Percentiles rank a stretch among this genome's conserved stretches.
These are phyloP conservation scores for Tromatobia lineatoria DNA, from an alignment of 2,888 invertebrate species.

Conservation along the genomic window DNA sequence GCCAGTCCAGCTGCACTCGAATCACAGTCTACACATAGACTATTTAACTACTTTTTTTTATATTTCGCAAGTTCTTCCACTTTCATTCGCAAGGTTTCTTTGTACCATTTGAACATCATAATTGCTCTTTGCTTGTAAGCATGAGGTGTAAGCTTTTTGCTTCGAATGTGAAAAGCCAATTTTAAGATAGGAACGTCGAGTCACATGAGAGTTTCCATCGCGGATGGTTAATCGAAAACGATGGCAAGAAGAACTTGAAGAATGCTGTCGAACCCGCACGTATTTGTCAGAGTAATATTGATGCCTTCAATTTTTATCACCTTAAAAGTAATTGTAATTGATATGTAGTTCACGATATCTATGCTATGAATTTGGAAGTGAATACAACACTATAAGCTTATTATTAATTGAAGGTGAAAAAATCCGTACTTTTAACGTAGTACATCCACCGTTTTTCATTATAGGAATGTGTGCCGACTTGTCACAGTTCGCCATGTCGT, in stretches of 20 bases:
- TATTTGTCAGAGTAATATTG: not conserved
- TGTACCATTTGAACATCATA: not conserved
- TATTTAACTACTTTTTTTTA: not conserved
- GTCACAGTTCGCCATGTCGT: too few species aligned
- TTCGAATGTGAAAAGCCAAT: not conserved
- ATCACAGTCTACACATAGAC: not conserved
- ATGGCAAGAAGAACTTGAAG: constrained; percentile 1
- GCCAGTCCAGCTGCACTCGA: constrained; percentile 8
- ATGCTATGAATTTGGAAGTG: too few species aligned
- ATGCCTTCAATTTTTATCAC: not conserved
- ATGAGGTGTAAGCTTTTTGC: not conserved
- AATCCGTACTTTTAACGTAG: too few species aligned
- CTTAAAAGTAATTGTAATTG: too few species aligned
- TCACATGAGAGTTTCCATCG: not conserved
- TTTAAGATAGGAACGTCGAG: not conserved
- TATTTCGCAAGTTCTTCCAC: not conserved
- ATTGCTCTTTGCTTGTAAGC: constrained; percentile 8
- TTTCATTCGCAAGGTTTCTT: not conserved
- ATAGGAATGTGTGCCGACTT: too few species aligned
- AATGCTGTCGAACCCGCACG: not conserved
- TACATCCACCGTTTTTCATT: too few species aligned
- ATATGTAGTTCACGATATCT: too few species aligned
- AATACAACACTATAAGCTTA: too few species aligned
- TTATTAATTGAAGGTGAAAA: too few species aligned
- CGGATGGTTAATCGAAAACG: not conserved